Evolutionary conservation across 2,888 invertebrate genomes (phyloP), one percentile per base, ranked within the genome.

Genomic region (Agrochola lychnidis): DNA sequence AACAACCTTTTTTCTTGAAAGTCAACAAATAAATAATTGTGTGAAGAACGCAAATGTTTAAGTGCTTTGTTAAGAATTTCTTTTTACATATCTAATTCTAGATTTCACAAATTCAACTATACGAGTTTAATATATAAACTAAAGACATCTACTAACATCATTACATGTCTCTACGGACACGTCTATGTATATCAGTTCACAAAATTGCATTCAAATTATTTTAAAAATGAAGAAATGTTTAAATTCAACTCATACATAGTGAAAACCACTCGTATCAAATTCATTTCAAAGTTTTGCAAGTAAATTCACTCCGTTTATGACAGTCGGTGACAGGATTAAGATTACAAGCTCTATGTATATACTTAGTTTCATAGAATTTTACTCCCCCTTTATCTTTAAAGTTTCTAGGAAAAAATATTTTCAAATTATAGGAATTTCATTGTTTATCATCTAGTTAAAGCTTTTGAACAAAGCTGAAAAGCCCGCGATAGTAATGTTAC

Each of bases 21-120:
- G 42, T 88, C 78, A 73, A 79, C 76, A 75, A 76, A 83, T 87
- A 83, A 78, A 79, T 83, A 78, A 79, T 83, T 83, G 83, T 85
- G 73, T 85, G 78, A 82, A 77, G 68, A 85, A 78, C 83, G 78
- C 78, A 83, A 83, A 78, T 74, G 64, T 69, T 82, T 75, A 48
- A 71, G 76, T 25, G 57, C 85, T 40, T 66, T 71, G 73, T 73
- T 69, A 77, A 69, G 68, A 64, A 66, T 78, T 76, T 77, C 36
- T 73, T 73, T 73, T 82, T 69, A 30, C n/a, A 66, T 19, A 63
- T 70, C 16, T 59, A 53, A 73, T 63, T 81, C 56, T 36, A 51
- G 19, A 76, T 73, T 66, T 61, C 12, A 10, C 19, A 62, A 79
- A 57, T 84, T 51, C 45, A 56, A 74, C 22, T 59, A 56, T 22